Percentiles rank a stretch among this genome's conserved stretches.
Evolutionary conservation across 2,888 invertebrate species (phyloP).

Genomic region (Thereva nobilitata): DNA sequence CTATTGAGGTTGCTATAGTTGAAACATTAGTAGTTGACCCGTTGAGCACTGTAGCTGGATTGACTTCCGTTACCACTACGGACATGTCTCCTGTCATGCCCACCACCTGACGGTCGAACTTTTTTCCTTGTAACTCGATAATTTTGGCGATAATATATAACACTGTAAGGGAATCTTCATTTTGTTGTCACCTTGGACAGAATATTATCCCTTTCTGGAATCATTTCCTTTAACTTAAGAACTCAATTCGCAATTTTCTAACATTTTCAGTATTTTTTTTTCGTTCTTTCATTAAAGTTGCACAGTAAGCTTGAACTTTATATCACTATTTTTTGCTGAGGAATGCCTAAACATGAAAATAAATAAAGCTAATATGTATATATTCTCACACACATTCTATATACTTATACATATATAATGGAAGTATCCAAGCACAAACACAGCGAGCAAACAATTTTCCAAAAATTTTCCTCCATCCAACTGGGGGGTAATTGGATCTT

Average conservation of each 20-base stretch:
- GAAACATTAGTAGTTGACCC: constrained; percentile 22
- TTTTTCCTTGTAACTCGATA: constrained; percentile 2
- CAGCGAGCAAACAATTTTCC: too few species aligned
- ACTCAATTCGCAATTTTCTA: not conserved
- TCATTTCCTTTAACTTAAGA: constrained; percentile 10
- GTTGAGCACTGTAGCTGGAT: constrained; percentile 28
- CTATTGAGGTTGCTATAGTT: constrained; percentile 35
- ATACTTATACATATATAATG: too few species aligned
- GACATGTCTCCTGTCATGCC: constrained; percentile 42
- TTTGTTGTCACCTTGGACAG: constrained; percentile 19
- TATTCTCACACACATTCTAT: too few species aligned
- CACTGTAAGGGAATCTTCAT: not conserved
- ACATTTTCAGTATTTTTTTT: not conserved
- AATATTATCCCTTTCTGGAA: constrained; percentile 8
- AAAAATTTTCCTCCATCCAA: too few species aligned
- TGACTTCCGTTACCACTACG: constrained; percentile 34
- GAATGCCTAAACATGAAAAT: too few species aligned
- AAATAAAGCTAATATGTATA: too few species aligned
- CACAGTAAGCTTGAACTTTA: too few species aligned
- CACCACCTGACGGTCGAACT: constrained; percentile 12
- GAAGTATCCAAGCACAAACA: too few species aligned
- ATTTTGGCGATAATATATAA: not conserved
- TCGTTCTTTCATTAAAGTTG: too few species aligned
- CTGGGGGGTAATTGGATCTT: too few species aligned
- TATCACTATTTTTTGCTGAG: too few species aligned